phyloP scores from a whole-genome alignment of 2,888 invertebrate species.

The Corbicula japonica region DNA sequence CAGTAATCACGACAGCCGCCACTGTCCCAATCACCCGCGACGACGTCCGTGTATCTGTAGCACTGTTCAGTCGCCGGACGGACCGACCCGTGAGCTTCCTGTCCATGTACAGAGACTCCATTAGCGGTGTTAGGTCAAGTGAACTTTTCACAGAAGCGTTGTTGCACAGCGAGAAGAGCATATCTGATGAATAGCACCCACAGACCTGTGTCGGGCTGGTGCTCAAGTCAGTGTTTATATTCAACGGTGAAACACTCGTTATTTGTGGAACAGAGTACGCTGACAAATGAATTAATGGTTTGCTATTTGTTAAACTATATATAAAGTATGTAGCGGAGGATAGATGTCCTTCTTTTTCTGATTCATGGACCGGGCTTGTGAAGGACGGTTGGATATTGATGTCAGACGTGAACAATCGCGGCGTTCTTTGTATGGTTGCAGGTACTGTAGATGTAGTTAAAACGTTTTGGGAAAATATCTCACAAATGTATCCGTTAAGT shows the following conservation, averaged over 20 bases:
- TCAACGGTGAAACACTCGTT: neutral
- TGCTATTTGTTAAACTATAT: too few relatives aligned
- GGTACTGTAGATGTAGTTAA: too few relatives aligned
- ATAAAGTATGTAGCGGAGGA: too few relatives aligned
- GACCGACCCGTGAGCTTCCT: neutral
- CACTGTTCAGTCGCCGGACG: neutral
- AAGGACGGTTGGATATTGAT: too few relatives aligned
- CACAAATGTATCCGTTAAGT: too few relatives aligned
- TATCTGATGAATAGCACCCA: neutral
- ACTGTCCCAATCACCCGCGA: neutral
- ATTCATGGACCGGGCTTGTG: too few relatives aligned
- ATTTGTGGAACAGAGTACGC: too few relatives aligned
- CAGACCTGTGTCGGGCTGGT: neutral
- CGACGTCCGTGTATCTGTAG: neutral
- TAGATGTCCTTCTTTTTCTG: too few relatives aligned
- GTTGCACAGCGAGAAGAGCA: neutral
- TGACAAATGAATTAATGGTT: too few relatives aligned
- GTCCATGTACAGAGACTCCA: neutral
- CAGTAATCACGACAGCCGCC: neutral
- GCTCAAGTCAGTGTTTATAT: neutral
- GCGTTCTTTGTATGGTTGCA: too few relatives aligned
- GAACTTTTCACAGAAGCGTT: neutral
- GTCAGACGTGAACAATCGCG: too few relatives aligned
- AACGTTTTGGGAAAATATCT: too few relatives aligned
- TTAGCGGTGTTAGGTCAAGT: neutral